Evolutionary conservation across 2,797 vertebrate species (phyloP), one percentile per base, ranked within the genome.

Genomic region (Pterois miles): DNA sequence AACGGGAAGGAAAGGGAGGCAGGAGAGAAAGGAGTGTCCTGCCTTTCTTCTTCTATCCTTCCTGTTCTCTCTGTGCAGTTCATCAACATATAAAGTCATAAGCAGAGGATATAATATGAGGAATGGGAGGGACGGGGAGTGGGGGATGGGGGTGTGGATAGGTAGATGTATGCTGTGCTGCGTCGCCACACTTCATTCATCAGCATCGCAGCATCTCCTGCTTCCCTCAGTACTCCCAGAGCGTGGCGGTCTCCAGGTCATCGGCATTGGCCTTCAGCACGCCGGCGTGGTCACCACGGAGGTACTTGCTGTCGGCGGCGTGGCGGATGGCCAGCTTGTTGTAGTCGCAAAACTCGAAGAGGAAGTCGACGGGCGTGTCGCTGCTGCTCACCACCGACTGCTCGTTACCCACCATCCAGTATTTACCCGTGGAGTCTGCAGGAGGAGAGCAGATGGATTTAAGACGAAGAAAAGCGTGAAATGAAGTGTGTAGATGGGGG

Each of bases 261-360:
- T 99, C 97, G 0, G 96, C 95, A 0, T 96, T 97, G 84, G 98
- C 98, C 95, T 98, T 99, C 83, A 99, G 96, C 84, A 99, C 98
- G 2, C 98, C 98, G 0, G 98, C 98, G 0, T 99, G 98, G 95
- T 99, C 98, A 0, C 98, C 98, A 43, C 97, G 98, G 84, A 99
- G 96, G 87, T 99, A 99, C 89, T 97, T 98, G 87, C 96, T 95
- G 0, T 98, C 97, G 0, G 74, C 64, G 31, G 90, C 95, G 36
- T 94, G 93, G 92, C 97, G 98, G 90, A 99, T 94, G 16, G 98
- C 98, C 91, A 99, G 95, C 93, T 99, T 99, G 96, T 98, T 99
- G 92, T 98, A 98, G 90, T 99, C 98, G 64, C 97, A 98, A 93
- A 99, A 99, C 94, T 99, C 97, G 1, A 99, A 96, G 91, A 97